Base-by-base conservation (phyloP, 2,113 vertebrate genomes). In the Odocoileus hemionus region DNA sequence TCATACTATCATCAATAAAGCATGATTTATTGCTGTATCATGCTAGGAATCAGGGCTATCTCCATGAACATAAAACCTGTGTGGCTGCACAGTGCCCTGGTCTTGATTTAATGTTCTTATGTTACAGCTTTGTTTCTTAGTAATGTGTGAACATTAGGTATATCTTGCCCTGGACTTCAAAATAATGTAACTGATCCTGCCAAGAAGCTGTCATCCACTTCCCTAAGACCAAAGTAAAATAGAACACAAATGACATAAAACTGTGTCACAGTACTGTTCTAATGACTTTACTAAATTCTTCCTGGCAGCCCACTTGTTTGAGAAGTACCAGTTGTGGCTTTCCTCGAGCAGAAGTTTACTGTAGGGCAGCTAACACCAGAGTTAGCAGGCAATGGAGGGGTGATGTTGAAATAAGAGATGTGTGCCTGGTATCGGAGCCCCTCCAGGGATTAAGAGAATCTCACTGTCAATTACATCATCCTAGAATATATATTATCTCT, bases 51-150 rank as follows among this genome's bases (percentile, higher is more conserved):
- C 57, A 45, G 50, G 8, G 33, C 33, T 3, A 33, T 3, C 17
- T 83, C 78, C n/a, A 0, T 36, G 67, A 19, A n/a, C 10, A 5
- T 1, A 13, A 0, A 26, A 15, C 45, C 13, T 36, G 5, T 1
- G 4, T 6, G 26, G 13, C 7, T 16, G 2, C 14, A 21, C 10
- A 15, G 1, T 13, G 21, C 21, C 30, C 28, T 15, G 11, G 2
- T 30, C 57, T 60, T 61, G 39, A 5, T 6, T 78, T 26, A 76
- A 57, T 9, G 47, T 45, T 85, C 43, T 70, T 21, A 33, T 33
- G 5, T 52, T 84, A 36, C 39, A 74, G 30, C 17, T 70, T 64
- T 54, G 5, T 54, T 60, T 64, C 26, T 95, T 76, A 43, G n/a
- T 79, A 5, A 45, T 64, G n/a, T 54, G 76, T 52, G 54, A 60